Percentiles rank a stretch among this genome's conserved stretches.
Conservation (phyloP, 2,888 invertebrate genomes). For the Smittia sp. region DNA sequence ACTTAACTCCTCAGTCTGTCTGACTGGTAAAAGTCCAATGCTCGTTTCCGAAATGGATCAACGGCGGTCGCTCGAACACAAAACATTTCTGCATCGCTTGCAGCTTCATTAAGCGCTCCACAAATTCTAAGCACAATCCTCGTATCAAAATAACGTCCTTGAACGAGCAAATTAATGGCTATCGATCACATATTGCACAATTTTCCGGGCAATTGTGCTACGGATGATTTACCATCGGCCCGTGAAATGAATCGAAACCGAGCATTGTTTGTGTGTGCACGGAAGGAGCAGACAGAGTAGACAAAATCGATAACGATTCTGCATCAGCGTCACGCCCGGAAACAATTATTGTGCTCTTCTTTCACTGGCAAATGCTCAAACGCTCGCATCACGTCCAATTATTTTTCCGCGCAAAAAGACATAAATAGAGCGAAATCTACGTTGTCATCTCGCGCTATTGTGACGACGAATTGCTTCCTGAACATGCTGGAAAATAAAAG, state of each 20-base stretch:
- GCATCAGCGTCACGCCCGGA: conserved; percentile 27
- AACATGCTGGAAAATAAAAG: background rate
- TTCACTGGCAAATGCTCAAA: background rate
- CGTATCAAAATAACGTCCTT: conserved; percentile 21
- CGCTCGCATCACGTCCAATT: conserved; percentile 35
- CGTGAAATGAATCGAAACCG: conserved; percentile 20
- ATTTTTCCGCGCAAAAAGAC: conserved; percentile 37
- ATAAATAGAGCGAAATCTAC: conserved; percentile 19
- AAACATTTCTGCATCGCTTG: background rate
- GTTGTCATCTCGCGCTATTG: background rate
- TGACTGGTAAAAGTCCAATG: background rate
- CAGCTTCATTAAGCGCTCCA: background rate
- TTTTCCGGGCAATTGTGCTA: conserved; percentile 23
- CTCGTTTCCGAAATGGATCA: conserved; percentile 2
- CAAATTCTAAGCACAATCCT: background rate
- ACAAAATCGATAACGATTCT: conserved; percentile 23
- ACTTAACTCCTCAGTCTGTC: background rate
- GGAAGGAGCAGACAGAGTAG: background rate
- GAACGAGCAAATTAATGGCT: conserved; percentile 22
- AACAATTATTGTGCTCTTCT: conserved; percentile 17
- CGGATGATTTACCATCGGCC: conserved; percentile 6
- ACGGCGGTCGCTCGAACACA: background rate
- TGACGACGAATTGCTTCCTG: background rate
- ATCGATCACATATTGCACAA: conserved; percentile 29
- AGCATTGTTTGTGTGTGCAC: conserved; percentile 1